Conservation (phyloP, 2,888 invertebrate species). For the Neoitamus cyanurus region DNA sequence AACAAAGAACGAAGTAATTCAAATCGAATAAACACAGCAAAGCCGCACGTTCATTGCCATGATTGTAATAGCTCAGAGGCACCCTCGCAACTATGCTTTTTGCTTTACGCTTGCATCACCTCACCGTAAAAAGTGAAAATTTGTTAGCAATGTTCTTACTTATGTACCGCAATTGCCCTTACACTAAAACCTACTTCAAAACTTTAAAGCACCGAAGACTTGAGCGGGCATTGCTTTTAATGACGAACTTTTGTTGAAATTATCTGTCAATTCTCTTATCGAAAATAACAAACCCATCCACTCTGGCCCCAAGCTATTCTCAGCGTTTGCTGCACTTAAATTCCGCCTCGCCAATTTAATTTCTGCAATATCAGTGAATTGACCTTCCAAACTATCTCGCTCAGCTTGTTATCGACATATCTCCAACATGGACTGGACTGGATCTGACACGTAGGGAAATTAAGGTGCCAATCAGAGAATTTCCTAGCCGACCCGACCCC, state of each 20-base stretch:
- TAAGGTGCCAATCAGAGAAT: slow-evolving; percentile 17
- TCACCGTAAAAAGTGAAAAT: background rate
- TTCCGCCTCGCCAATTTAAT: background rate
- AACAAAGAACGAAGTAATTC: background rate
- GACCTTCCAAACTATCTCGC: background rate
- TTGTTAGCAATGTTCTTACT: background rate
- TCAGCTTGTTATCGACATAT: background rate
- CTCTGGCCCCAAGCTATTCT: background rate
- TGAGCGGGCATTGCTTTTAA: background rate
- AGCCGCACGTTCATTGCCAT: background rate
- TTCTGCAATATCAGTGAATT: background rate
- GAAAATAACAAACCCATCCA: background rate
- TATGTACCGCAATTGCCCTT: background rate
- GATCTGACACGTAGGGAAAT: slow-evolving; percentile 14
- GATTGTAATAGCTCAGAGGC: background rate
- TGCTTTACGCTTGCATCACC: background rate
- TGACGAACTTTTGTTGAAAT: background rate
- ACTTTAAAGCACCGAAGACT: background rate
- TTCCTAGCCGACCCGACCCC: background rate
- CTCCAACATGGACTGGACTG: background rate
- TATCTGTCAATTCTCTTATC: background rate
- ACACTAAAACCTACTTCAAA: background rate
- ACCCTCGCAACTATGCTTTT: background rate
- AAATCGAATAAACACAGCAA: background rate
- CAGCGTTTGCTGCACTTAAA: background rate